Evolutionary conservation across 2,888 invertebrate species (phyloP), one percentile per base, ranked within the genome.

Genomic region (Cryptocheilus praepositus): DNA sequence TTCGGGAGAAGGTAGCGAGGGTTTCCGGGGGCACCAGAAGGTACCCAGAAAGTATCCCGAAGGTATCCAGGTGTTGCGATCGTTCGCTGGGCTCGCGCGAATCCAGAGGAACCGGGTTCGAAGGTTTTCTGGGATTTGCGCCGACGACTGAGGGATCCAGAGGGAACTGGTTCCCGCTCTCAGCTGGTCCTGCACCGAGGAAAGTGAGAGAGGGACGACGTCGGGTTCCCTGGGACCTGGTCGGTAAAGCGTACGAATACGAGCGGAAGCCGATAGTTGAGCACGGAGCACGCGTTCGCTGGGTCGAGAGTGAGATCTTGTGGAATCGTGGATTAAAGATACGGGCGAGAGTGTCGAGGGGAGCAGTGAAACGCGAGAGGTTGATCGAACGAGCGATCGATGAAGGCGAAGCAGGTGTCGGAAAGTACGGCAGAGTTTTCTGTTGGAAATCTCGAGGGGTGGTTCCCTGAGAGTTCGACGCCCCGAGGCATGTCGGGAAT

Each of bases 401-500:
- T 73, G 61, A 55, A 49, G 58, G 25, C 25, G 25, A 73, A 60
- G 64, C 67, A 67, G 56, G 55, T 56, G 25, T 25, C 25, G 58
- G 46, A 36, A 21, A 18, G 51, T 52, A 61, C 59, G 43, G 2
- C 25, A 5, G 25, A 25, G 25, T 25, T 25, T 25, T 22, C 49
- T 46, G 52, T 64, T 46, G 59, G 44, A n/a, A 7, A 59, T 49
- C 44, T 44, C 28, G 45, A 43, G 66, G 49, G 52, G 67, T 73
- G 74, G 51, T 55, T 61, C 55, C 49, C 22, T n/a, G 58, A 55
- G 52, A 25, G 44, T 64, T 44, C 55, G 64, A 71, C 67, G 57
- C 61, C 68, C 55, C 70, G 71, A 61, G 66, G 66, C 77, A 79
- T 79, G 79, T 71, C 79, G 44, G 70, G 71, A 49, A 77, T 80